These are phyloP conservation scores for Xestia sexstrigata DNA, from an alignment of 2,888 invertebrate species.

Conservation along the genomic window DNA sequence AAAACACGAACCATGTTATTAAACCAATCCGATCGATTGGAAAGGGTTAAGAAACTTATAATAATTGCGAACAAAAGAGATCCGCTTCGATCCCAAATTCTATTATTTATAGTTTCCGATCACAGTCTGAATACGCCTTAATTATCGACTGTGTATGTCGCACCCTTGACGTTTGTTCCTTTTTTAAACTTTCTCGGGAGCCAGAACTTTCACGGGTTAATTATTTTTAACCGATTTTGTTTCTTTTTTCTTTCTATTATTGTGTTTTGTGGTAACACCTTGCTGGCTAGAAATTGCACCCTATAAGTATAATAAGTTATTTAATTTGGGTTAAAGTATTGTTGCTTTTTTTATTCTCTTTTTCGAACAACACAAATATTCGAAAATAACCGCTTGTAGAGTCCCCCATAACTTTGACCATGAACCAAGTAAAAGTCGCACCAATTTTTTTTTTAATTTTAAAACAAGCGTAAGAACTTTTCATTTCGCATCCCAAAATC, in stretches of 20 bases:
- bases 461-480: neutral
- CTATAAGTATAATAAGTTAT: constrained; percentile 2
- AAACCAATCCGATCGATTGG: constrained; percentile 88
- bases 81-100: constrained; percentile 89
- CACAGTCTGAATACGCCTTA: constrained; percentile 89
- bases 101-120: constrained; percentile 90
- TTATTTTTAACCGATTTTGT: constrained; percentile 72
- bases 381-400: neutral
- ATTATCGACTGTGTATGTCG: constrained; percentile 87
- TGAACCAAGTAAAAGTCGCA: neutral
- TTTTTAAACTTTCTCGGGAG: constrained; percentile 82
- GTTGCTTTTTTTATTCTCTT: constrained; percentile 17
- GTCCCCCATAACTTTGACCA: too few relatives aligned
- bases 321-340: constrained; percentile 20
- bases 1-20: constrained; percentile 86
- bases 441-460: neutral
- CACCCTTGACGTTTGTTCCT: constrained; percentile 81
- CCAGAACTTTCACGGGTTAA: constrained; percentile 78
- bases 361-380: neutral
- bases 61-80: constrained; percentile 88
- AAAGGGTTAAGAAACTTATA: constrained; percentile 88
- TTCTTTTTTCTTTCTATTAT: constrained; percentile 45
- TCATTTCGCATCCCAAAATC: neutral
- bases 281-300: constrained; percentile 16
- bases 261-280: constrained; percentile 52